These are phyloP conservation scores for Spodoptera frugiperda DNA, from an alignment of 1,140 invertebrate genomes.

Conservation along the genomic window DNA sequence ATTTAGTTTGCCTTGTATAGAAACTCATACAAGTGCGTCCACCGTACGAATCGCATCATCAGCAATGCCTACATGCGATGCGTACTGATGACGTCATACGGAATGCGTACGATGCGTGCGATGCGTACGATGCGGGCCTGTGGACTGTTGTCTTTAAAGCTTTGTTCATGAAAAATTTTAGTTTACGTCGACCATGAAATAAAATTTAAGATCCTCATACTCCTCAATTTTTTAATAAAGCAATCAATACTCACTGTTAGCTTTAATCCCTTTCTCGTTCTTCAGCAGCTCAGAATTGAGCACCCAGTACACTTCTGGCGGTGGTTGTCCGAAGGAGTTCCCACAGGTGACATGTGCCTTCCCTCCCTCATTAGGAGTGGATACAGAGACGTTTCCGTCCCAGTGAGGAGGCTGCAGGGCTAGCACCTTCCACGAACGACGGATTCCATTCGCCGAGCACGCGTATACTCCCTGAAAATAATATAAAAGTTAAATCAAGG, in stretches of 20 bases:
- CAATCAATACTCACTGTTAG: conserved; percentile 66
- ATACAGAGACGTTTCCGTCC: conserved; percentile 80
- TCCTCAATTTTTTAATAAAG: too few species aligned
- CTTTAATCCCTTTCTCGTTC: conserved; percentile 85
- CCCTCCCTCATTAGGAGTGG: conserved; percentile 71
- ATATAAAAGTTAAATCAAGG: neutral
- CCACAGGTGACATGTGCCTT: conserved; percentile 80
- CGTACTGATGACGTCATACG: too few species aligned
- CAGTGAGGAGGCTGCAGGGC: conserved; percentile 70
- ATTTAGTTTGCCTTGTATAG: too few species aligned
- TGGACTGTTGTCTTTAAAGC: too few species aligned
- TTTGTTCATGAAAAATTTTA: too few species aligned
- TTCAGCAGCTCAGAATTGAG: conserved; percentile 91
- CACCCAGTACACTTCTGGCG: conserved; percentile 92
- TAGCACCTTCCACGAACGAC: conserved; percentile 76
- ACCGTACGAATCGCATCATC: too few species aligned
- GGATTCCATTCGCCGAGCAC: conserved; percentile 71
- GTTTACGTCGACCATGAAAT: too few species aligned
- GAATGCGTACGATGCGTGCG: too few species aligned
- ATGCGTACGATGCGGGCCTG: too few species aligned
- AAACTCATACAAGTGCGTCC: too few species aligned
- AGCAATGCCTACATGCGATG: too few species aligned
- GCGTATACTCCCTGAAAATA: conserved; percentile 78
- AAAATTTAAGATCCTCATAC: too few species aligned
- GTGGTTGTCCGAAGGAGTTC: conserved; percentile 89